Percentiles rank a stretch among this genome's conserved stretches.
phyloP scores from a whole-genome alignment of 2,113 vertebrate genomes.

The Pristiophorus japonicus region DNA sequence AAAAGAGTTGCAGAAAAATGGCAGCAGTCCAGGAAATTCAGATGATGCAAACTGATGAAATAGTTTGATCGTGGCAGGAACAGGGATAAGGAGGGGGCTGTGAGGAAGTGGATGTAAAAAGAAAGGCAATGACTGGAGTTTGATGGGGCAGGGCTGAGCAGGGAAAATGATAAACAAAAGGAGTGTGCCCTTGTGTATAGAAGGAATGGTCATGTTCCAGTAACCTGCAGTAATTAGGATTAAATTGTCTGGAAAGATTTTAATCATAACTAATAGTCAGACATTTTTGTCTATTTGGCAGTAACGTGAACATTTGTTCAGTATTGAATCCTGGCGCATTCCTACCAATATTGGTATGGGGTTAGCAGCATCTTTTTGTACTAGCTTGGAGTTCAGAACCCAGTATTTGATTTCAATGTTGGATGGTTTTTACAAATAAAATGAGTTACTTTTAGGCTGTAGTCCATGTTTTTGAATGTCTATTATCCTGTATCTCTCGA shows the following conservation, averaged over 20 bases:
- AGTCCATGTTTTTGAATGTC: background rate
- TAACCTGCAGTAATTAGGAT: background rate
- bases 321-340: background rate
- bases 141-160: background rate
- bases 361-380: background rate
- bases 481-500: background rate
- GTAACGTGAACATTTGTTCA: background rate
- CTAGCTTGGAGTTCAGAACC: background rate
- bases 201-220: background rate
- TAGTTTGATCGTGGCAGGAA: background rate
- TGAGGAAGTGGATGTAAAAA: background rate
- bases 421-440: background rate
- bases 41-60: conserved; percentile 15
- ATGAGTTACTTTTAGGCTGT: background rate
- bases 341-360: background rate
- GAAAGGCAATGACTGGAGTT: background rate
- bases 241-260: background rate
- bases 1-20: background rate
- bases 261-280: background rate
- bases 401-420: background rate
- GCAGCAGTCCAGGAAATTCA: background rate
- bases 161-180: background rate
- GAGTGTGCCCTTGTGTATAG: background rate
- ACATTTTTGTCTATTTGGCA: background rate
- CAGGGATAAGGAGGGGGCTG: background rate